Evolutionary conservation across 2,797 vertebrate genomes (phyloP).

Genomic region (Rachycentron canadum): DNA sequence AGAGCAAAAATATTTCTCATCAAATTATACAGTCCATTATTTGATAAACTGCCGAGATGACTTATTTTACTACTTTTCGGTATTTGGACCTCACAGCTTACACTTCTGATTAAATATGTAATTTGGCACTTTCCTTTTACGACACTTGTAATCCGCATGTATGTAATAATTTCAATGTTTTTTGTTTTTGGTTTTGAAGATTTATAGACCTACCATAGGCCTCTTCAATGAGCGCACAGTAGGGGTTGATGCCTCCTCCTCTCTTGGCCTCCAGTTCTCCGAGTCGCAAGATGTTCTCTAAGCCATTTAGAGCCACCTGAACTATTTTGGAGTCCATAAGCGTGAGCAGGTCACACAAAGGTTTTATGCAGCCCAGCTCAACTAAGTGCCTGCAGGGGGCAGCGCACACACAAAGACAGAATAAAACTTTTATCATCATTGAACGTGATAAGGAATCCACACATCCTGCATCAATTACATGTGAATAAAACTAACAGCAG

Average conservation of each 20-base stretch:
- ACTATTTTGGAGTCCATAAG: constrained; percentile 99
- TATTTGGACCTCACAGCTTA: neutral
- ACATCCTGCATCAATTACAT: neutral
- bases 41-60: no score
- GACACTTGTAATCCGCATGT: neutral
- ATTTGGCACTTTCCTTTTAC: neutral
- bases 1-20: no score
- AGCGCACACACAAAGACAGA: constrained; percentile 22
- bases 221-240: constrained; percentile 97
- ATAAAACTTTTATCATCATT: neutral
- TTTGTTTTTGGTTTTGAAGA: neutral
- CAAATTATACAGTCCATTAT: no score
- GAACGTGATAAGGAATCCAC: neutral
- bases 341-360: constrained; percentile 96
- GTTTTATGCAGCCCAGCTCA: constrained; percentile 96
- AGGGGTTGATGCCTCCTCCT: constrained; percentile 95
- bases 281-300: constrained; percentile 96
- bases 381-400: constrained; percentile 90
- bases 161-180: neutral
- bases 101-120: no score
- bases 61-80: no score
- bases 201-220: constrained; percentile 89
- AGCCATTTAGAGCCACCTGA: constrained; percentile 95
- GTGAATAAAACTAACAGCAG: neutral
- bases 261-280: constrained; percentile 97